Percentiles rank a stretch among this genome's conserved stretches.
Evolutionary conservation across 1,140 invertebrate genomes (phyloP).

Genomic region (Euura saliciscinereae): DNA sequence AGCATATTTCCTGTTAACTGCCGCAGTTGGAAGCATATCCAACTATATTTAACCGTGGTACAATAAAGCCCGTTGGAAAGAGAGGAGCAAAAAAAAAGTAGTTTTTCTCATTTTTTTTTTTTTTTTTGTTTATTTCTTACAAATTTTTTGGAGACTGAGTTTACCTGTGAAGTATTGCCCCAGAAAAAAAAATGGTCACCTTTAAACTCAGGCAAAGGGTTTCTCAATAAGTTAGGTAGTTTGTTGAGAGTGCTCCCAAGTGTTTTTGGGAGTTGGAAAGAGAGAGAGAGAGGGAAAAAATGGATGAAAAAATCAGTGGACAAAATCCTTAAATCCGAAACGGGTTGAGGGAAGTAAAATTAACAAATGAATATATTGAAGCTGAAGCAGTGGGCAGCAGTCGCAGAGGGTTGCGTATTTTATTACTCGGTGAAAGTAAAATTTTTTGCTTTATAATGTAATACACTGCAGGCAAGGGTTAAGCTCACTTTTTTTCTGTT

Average conservation of each 20-base stretch:
- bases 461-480: not conserved
- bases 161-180: not conserved
- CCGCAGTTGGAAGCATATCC: not conserved
- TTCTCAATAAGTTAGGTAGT: not conserved
- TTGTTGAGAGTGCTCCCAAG: not conserved
- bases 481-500: not conserved
- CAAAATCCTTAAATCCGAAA: conserved; percentile 2
- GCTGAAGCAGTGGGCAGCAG: not conserved
- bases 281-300: not conserved
- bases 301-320: not conserved
- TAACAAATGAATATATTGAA: conserved; percentile 6
- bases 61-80: not conserved
- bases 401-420: not conserved
- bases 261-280: too few relatives aligned
- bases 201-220: not conserved
- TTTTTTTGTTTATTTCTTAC: not conserved
- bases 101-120: not conserved
- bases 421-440: not conserved
- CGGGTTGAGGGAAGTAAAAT: not conserved
- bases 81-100: not conserved
- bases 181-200: not conserved
- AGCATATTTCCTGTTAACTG: not conserved
- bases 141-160: not conserved
- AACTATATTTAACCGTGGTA: not conserved
- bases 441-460: not conserved